Percentiles rank a stretch among this genome's conserved stretches.
These are phyloP conservation scores for Tiliqua scincoides DNA, from an alignment of 2,113 vertebrate genomes.

Conservation along the genomic window DNA sequence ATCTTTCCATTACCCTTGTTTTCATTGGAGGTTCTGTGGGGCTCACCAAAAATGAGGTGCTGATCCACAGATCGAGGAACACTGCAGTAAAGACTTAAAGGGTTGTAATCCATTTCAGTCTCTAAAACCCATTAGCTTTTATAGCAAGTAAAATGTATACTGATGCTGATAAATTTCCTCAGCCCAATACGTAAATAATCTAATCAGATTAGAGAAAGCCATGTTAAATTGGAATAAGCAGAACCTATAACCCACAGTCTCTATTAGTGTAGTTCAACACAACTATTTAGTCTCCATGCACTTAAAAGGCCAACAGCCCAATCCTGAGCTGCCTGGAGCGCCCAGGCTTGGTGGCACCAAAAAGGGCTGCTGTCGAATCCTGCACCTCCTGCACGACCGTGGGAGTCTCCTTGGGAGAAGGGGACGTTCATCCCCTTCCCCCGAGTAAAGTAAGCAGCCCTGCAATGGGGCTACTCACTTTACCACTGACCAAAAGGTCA, in stretches of 20 bases:
- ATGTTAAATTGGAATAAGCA: background rate
- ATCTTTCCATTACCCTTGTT: no score
- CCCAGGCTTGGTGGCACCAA: no score
- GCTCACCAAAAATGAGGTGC: background rate
- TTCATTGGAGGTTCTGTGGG: no score
- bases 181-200: background rate
- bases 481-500: no score
- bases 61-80: background rate
- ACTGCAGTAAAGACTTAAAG: background rate
- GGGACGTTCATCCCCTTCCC: no score
- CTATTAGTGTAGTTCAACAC: background rate
- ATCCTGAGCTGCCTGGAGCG: no score
- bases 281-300: background rate
- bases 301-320: background rate
- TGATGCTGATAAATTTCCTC: background rate
- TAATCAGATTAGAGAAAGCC: background rate
- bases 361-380: no score
- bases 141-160: background rate
- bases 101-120: background rate
- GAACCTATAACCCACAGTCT: background rate
- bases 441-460: no score
- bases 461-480: no score
- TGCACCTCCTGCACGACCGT: no score
- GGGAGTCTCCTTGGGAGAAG: no score
- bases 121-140: background rate